Percentiles rank a stretch among this genome's conserved stretches.
Evolutionary conservation across 1,140 invertebrate species (phyloP).

Genomic region (Drosophila insularis): DNA sequence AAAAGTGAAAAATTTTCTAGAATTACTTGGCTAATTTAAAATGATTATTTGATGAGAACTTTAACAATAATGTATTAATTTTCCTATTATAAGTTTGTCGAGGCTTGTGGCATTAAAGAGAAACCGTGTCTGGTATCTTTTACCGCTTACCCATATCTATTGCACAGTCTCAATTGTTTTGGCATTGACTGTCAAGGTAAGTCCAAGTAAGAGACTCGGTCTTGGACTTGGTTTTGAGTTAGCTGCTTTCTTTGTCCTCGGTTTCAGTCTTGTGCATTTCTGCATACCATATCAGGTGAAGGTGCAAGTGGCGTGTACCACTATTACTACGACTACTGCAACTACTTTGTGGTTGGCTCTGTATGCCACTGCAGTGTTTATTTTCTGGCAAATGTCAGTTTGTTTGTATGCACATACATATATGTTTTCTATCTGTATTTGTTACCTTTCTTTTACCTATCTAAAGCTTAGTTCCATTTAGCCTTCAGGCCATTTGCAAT

Average conservation of each 20-base stretch:
- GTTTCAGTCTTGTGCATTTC: constrained; percentile 33
- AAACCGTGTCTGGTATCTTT: constrained; percentile 31
- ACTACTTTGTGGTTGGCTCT: constrained; percentile 55
- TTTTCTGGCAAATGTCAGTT: constrained; percentile 55
- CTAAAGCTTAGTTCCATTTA: background rate
- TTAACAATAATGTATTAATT: too few species aligned
- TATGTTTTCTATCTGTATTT: background rate
- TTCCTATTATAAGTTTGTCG: constrained; percentile 3
- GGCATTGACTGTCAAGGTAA: constrained; percentile 73
- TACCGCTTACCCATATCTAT: background rate
- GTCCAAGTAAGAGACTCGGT: constrained; percentile 40
- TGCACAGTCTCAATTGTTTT: constrained; percentile 67
- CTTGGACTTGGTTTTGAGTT: constrained; percentile 47
- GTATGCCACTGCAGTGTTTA: constrained; percentile 53
- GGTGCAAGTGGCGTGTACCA: background rate
- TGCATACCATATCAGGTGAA: constrained; percentile 18
- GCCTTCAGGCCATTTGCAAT: constrained; percentile 52
- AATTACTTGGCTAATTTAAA: too few species aligned
- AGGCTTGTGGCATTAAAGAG: constrained; percentile 29
- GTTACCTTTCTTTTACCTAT: background rate
- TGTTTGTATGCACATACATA: background rate
- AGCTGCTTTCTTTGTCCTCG: constrained; percentile 41
- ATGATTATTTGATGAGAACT: too few species aligned
- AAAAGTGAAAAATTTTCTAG: too few species aligned
- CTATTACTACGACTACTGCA: constrained; percentile 7